Percentiles rank a stretch among this genome's conserved stretches.
Conservation (phyloP, 1,140 invertebrate species). For the Heliconius congener region DNA sequence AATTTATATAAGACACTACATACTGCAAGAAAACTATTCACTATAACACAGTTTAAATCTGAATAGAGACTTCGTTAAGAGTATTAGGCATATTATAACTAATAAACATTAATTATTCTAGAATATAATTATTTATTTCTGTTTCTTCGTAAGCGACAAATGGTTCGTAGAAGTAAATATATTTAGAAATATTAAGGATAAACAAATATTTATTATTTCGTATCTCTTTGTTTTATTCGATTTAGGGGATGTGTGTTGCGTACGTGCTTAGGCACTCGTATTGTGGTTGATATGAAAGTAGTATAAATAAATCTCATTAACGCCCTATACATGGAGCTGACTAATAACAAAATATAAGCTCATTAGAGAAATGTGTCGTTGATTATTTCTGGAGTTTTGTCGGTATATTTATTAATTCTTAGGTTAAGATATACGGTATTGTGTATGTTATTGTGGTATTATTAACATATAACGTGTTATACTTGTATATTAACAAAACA, state of each 20-base stretch:
- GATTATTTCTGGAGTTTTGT: background rate
- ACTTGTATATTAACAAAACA: too few species aligned
- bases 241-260: constrained; percentile 17
- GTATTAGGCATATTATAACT: too few species aligned
- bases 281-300: constrained; percentile 25
- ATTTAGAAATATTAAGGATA: background rate
- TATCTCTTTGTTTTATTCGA: constrained; percentile 19
- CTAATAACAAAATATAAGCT: constrained; percentile 44
- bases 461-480: too few species aligned
- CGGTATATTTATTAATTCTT: background rate
- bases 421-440: too few species aligned
- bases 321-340: constrained; percentile 56
- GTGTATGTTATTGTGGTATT: too few species aligned
- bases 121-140: too few species aligned
- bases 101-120: too few species aligned
- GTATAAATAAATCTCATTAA: constrained; percentile 69
- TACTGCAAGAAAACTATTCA: background rate
- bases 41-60: too few species aligned
- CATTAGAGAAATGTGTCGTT: constrained; percentile 7
- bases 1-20: too few species aligned
- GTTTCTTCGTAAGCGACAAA: background rate
- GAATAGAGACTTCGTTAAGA: too few species aligned
- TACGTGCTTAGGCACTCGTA: constrained; percentile 56
- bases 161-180: background rate
- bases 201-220: constrained; percentile 1